Base-by-base conservation (phyloP, 2,113 vertebrate species). In the Nesoenas mayeri region DNA sequence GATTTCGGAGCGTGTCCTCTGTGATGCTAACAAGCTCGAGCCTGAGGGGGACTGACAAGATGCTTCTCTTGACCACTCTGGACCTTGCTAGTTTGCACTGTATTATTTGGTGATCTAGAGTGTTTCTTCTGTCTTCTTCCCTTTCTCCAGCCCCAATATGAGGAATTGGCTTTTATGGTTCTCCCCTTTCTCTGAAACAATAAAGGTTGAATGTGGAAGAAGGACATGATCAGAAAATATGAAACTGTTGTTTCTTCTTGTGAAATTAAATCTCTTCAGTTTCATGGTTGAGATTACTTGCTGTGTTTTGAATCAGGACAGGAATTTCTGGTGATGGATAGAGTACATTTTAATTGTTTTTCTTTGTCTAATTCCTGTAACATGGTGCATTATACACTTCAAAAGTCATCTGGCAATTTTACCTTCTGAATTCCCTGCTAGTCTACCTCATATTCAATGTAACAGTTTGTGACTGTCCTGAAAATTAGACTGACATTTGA, bases 351-450 rank as follows among this genome's bases (percentile, higher is more conserved):
- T 70, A 25, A 4, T 26, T 66, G 32, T 1, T 32, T 29, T 78
- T 40, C 9, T 78, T 79, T 38, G 19, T 64, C 20, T 50, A 16
- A 29, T 64, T 83, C 48, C 14, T 40, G 21, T 67, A 50, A 71
- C 0, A 0, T n/a, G 7, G 14, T 60, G 40, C 0, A 1, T 40
- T 71, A 62, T 14, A 48, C 11, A 19, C 21, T 77, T 89, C n/a
- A 64, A 34, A 85, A 72, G 25, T 64, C 8, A 58, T 32, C 72
- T 69, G 48, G 31, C 10, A 84, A 21, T 60, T 86, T 79, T 67
- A 11, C n/a, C 24, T 78, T 87, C 71, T 48, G 62, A 79, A 24
- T 79, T 83, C 15, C 66, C 13, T 44, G 20, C 42, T 88, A 26
- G 80, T 61, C 44, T 77, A 32, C 29, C 36, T 57, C 50, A 31